Conservation (phyloP, 2,113 vertebrate species). For the Talpa occidentalis region DNA sequence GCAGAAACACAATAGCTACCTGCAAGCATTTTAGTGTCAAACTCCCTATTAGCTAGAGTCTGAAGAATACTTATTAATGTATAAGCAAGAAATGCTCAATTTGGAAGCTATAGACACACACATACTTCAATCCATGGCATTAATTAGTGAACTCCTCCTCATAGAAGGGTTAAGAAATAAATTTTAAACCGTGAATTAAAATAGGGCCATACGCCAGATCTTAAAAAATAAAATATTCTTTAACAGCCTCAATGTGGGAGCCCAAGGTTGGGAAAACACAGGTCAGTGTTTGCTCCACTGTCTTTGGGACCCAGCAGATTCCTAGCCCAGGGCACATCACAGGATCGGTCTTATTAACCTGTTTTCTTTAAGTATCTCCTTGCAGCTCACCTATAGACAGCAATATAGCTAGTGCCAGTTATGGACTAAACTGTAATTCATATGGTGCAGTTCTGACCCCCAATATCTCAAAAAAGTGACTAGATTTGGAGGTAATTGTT, state of each 20-base stretch:
- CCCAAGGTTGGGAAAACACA: neutral
- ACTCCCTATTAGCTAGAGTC: neutral
- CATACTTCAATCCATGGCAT: neutral
- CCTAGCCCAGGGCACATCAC: neutral
- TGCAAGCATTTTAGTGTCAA: neutral
- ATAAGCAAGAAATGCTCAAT: neutral
- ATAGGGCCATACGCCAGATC: neutral
- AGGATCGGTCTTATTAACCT: neutral
- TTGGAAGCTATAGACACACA: neutral
- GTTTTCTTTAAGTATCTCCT: neutral
- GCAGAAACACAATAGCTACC: constrained; percentile 11
- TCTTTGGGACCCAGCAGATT: neutral
- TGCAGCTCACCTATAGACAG: neutral
- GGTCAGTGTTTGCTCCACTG: neutral
- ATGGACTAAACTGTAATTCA: neutral
- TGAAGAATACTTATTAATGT: neutral
- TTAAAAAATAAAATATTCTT: constrained; percentile 19
- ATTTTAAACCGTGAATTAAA: constrained; percentile 24
- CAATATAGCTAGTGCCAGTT: neutral
- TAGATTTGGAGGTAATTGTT: neutral
- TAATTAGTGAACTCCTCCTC: neutral
- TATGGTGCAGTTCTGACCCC: neutral
- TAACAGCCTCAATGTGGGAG: neutral
- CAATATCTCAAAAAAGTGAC: neutral
- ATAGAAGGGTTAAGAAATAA: constrained; percentile 36